These are phyloP conservation scores for Rattus rattus DNA, from an alignment of 2,113 vertebrate genomes.

Conservation along the genomic window DNA sequence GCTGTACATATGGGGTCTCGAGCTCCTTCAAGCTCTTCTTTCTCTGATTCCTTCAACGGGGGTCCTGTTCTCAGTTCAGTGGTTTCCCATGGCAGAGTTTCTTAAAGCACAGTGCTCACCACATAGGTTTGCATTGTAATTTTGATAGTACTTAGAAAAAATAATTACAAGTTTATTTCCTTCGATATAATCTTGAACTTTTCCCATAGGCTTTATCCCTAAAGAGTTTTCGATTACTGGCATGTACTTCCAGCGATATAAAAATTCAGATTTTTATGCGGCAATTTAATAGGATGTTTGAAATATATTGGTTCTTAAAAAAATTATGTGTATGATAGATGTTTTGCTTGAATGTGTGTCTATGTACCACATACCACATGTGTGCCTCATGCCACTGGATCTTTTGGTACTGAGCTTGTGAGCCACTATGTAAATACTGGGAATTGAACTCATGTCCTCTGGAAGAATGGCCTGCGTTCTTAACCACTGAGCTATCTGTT, in stretches of 20 bases:
- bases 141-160: slow-evolving; percentile 39
- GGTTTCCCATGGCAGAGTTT: not conserved
- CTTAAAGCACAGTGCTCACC: slow-evolving; percentile 14
- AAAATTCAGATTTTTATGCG: slow-evolving; percentile 51
- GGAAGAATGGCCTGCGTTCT: not conserved
- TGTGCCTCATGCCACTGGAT: not conserved
- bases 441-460: not conserved
- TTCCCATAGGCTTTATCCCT: slow-evolving; percentile 10
- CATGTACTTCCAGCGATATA: slow-evolving; percentile 17
- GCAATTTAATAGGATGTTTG: slow-evolving; percentile 50
- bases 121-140: slow-evolving; percentile 48
- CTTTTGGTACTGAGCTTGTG: not conserved
- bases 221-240: slow-evolving; percentile 44
- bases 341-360: not conserved
- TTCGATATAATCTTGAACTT: slow-evolving; percentile 58
- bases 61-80: too few relatives aligned
- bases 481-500: not conserved
- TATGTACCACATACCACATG: not conserved
- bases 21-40: too few relatives aligned
- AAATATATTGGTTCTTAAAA: not conserved
- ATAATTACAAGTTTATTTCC: slow-evolving; percentile 49
- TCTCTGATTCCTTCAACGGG: too few relatives aligned
- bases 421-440: not conserved
- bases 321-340: not conserved
- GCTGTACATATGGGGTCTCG: too few relatives aligned